phyloP scores from a whole-genome alignment of 2,113 vertebrate species.

The Rhea pennata region DNA sequence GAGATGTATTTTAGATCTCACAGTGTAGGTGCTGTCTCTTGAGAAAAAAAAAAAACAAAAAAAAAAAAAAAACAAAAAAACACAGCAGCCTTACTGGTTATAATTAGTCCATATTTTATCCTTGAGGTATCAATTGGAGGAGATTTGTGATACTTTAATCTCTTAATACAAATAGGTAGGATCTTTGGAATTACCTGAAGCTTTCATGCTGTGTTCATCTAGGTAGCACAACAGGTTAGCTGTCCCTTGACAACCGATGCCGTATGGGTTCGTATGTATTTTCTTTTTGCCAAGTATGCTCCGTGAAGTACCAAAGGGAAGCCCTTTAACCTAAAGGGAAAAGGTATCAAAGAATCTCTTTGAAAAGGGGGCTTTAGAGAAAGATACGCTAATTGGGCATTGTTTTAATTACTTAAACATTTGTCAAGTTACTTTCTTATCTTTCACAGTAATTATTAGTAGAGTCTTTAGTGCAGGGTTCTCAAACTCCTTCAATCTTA shows the following conservation, averaged over 20 bases:
- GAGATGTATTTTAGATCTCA: background rate
- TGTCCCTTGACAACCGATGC: conserved; percentile 20
- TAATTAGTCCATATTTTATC: background rate
- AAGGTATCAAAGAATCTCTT: conserved; percentile 21
- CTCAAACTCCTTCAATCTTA: background rate
- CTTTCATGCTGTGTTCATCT: background rate
- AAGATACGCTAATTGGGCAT: background rate
- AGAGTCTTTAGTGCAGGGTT: background rate
- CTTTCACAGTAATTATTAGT: background rate
- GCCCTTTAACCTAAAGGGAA: conserved; percentile 26
- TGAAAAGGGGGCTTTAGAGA: background rate
- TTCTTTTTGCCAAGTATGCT: background rate
- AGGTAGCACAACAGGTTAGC: conserved; percentile 8
- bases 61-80: background rate
- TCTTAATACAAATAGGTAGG: background rate
- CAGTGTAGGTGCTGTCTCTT: background rate
- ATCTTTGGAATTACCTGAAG: background rate
- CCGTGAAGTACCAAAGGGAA: background rate
- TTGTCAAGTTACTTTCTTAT: background rate
- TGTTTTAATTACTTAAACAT: conserved; percentile 29
- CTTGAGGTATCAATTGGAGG: background rate
- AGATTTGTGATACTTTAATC: background rate
- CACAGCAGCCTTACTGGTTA: background rate
- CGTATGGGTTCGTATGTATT: conserved; percentile 34
- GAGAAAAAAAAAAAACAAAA: background rate